phyloP scores from a whole-genome alignment of 1,140 invertebrate species.

The Cecropterus lyciades region DNA sequence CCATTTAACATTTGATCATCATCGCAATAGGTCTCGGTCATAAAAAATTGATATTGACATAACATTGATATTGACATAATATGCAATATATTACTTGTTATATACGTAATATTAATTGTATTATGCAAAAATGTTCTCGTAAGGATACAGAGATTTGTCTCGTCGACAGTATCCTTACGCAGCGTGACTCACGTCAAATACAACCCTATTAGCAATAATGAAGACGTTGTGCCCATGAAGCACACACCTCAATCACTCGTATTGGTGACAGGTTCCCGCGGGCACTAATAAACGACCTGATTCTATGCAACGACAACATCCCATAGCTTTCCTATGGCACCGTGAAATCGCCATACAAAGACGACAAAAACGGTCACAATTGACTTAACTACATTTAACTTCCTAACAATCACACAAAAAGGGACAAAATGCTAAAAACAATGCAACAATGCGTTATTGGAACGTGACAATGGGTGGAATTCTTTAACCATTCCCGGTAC shows the following conservation, averaged over 20 bases:
- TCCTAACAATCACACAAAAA: constrained; percentile 77
- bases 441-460: constrained; percentile 59
- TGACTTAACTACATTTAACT: constrained; percentile 80
- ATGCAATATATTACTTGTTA: no score
- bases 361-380: constrained; percentile 71
- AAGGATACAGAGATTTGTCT: no score
- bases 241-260: constrained; percentile 52
- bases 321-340: constrained; percentile 49
- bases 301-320: constrained; percentile 70
- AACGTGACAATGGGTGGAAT: constrained; percentile 58
- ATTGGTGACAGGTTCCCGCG: constrained; percentile 67
- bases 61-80: no score
- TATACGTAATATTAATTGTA: no score
- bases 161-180: no score
- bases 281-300: constrained; percentile 75
- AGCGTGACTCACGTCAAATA: background rate
- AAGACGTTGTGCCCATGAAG: constrained; percentile 4
- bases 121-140: no score
- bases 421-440: constrained; percentile 68
- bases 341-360: constrained; percentile 70
- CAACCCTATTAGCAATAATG: background rate
- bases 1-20: no score
- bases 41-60: no score
- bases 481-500: constrained; percentile 69
- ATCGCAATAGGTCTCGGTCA: no score